Evolutionary conservation across 2,113 vertebrate genomes (phyloP).

Genomic region (Struthidea cinerea): DNA sequence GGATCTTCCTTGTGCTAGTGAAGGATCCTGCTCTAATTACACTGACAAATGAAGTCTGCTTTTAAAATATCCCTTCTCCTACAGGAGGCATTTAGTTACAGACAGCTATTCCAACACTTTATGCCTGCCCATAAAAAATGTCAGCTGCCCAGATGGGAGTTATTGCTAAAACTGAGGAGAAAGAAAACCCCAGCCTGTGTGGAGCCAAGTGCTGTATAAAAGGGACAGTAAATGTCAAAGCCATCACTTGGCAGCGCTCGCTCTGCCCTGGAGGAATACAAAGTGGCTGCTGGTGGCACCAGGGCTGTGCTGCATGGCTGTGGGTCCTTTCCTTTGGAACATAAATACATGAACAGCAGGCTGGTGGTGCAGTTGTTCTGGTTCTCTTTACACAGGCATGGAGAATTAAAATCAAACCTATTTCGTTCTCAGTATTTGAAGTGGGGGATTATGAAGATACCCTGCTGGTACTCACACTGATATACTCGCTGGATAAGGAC

Average conservation of each 20-base stretch:
- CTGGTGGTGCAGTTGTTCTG: not conserved
- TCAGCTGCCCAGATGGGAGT: not conserved
- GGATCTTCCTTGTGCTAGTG: not conserved
- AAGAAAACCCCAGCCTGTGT: not conserved
- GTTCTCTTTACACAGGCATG: not conserved
- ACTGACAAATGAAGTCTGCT: not conserved
- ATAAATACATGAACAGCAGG: not conserved
- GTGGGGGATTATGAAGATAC: not conserved
- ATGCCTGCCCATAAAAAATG: not conserved
- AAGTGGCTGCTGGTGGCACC: not conserved
- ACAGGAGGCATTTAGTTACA: not conserved
- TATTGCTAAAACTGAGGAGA: not conserved
- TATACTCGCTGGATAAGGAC: not conserved
- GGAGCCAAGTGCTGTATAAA: not conserved
- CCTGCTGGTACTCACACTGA: not conserved
- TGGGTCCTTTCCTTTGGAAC: not conserved
- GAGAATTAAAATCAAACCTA: not conserved
- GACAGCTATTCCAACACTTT: not conserved
- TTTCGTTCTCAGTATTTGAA: not conserved
- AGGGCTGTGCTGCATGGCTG: not conserved
- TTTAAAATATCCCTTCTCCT: not conserved
- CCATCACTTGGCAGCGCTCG: rapidly evolving
- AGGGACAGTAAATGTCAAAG: conserved; percentile 1
- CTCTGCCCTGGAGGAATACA: not conserved
- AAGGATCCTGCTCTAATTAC: not conserved